These are phyloP conservation scores for Tineola bisselliella DNA, from an alignment of 2,888 invertebrate species.

Conservation along the genomic window DNA sequence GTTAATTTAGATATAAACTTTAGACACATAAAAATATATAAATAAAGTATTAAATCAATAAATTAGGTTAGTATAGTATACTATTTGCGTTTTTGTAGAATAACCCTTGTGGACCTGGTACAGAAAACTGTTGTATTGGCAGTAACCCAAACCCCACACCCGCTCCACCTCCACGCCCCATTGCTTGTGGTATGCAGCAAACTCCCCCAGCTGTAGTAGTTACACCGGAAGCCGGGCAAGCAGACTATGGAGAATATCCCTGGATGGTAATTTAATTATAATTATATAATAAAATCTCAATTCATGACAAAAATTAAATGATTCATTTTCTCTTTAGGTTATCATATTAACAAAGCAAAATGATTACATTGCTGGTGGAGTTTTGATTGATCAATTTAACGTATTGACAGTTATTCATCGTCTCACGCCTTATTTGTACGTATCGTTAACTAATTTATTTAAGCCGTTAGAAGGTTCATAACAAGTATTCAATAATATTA, in stretches of 20 bases:
- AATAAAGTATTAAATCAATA: too few relatives aligned
- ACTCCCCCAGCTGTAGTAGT: slow-evolving; percentile 34
- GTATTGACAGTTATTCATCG: slow-evolving; percentile 81
- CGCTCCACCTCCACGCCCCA: slow-evolving; percentile 17
- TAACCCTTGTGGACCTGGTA: slow-evolving; percentile 40
- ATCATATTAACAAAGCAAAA: slow-evolving; percentile 68
- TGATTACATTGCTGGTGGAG: slow-evolving; percentile 77
- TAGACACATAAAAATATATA: too few relatives aligned
- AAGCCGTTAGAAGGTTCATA: background rate
- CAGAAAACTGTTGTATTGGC: slow-evolving; percentile 45
- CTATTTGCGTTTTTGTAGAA: background rate
- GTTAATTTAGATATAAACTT: too few relatives aligned
- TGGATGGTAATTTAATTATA: slow-evolving; percentile 69
- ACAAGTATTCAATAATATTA: background rate
- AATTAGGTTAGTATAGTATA: too few relatives aligned
- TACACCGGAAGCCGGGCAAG: slow-evolving; percentile 59
- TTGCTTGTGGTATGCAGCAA: slow-evolving; percentile 57
- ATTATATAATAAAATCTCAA: background rate
- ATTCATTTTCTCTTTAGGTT: slow-evolving; percentile 37
- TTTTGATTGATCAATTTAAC: slow-evolving; percentile 72
- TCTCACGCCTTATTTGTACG: slow-evolving; percentile 68
- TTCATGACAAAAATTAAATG: background rate
- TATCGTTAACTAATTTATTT: slow-evolving; percentile 19
- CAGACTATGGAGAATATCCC: slow-evolving; percentile 75
- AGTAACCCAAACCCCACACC: slow-evolving; percentile 24